These are phyloP conservation scores for Delichon dasypus DNA, from an alignment of 2,797 vertebrate genomes.

Conservation along the genomic window DNA sequence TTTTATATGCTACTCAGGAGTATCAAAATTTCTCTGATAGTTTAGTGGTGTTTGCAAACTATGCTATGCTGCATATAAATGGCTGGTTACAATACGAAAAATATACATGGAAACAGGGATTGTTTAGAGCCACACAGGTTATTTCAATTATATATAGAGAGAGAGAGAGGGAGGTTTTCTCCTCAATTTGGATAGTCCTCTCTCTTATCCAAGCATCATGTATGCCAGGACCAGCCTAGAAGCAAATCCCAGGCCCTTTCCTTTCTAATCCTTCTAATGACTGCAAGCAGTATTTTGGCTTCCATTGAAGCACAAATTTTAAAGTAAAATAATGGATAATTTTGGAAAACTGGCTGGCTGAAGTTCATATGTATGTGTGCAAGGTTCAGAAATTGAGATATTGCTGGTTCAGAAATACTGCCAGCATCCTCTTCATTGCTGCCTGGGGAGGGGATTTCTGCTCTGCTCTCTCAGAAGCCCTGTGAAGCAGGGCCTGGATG, in stretches of 20 bases:
- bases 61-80: not conserved
- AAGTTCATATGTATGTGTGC: not conserved
- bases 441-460: not conserved
- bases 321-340: not conserved
- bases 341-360: not conserved
- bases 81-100: not conserved
- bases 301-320: not conserved
- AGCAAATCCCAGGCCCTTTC: not conserved
- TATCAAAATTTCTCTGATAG: not conserved
- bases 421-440: not conserved
- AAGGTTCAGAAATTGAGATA: no score
- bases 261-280: not conserved
- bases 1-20: not conserved
- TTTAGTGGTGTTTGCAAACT: not conserved
- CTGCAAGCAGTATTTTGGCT: not conserved
- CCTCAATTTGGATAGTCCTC: not conserved
- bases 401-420: not conserved
- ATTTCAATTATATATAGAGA: not conserved
- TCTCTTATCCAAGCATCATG: not conserved
- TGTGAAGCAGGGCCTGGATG: not conserved
- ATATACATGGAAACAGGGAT: not conserved
- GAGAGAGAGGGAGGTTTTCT: fast-evolving
- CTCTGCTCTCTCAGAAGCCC: not conserved
- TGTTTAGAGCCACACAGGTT: not conserved
- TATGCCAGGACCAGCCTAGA: not conserved